Conservation (phyloP, 1,140 invertebrate species). For the Pteromalus puparum region DNA sequence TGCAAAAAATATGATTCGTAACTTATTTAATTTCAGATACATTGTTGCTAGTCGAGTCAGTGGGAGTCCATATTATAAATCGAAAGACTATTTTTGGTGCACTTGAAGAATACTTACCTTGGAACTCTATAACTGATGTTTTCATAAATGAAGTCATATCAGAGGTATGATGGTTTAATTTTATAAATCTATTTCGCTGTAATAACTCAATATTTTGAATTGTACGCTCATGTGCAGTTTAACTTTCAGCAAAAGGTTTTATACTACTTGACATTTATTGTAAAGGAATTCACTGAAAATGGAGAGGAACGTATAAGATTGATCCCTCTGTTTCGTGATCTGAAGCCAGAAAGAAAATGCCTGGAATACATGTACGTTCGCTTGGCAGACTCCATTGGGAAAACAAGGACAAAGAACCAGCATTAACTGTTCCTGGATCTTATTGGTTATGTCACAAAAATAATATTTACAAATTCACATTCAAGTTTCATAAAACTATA, state of each 20-base stretch:
- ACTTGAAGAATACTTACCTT: constrained; percentile 73
- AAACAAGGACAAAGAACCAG: constrained; percentile 63
- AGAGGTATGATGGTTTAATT: constrained; percentile 68
- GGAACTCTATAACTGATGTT: constrained; percentile 75
- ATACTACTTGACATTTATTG: constrained; percentile 68
- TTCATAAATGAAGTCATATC: constrained; percentile 80
- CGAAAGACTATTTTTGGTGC: constrained; percentile 68
- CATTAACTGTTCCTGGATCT: constrained; percentile 70
- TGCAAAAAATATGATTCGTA: background rate
- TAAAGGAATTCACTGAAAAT: constrained; percentile 62
- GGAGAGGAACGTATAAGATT: constrained; percentile 64
- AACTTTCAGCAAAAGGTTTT: constrained; percentile 72
- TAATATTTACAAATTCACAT: constrained; percentile 72
- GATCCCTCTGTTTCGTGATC: constrained; percentile 69
- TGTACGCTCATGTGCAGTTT: constrained; percentile 53
- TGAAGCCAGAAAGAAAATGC: constrained; percentile 72
- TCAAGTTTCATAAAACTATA: constrained; percentile 68
- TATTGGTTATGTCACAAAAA: constrained; percentile 73
- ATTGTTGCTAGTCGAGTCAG: constrained; percentile 74
- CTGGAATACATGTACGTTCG: constrained; percentile 74
- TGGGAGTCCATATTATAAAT: constrained; percentile 75
- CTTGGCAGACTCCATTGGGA: constrained; percentile 68
- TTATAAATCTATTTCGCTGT: background rate
- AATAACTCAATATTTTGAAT: constrained; percentile 28
- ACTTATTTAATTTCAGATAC: constrained; percentile 70